Base-by-base conservation (phyloP, 2,888 invertebrate genomes). In the Nymphalis polychloros region DNA sequence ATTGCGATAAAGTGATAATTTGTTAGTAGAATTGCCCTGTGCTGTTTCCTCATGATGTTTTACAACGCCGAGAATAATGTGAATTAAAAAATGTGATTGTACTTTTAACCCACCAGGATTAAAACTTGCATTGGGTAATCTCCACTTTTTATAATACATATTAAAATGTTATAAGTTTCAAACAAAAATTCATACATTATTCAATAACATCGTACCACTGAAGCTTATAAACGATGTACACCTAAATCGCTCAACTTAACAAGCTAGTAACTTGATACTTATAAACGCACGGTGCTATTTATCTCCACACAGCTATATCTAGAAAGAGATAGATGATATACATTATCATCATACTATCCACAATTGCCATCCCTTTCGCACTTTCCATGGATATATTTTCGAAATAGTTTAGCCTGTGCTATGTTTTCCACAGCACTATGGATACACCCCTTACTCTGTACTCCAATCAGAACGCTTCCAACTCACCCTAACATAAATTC, bases 201-300 rank as follows among this genome's bases (percentile, higher is more conserved):
- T 60, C 46, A 65, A 60, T 67, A 23, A 67, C 31, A 48, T 52
- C 8, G 35, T 27, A 61, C 55, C 61, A 65, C 49, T 19, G 50
- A 47, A 48, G 57, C 47, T 68, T 68, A 68, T 68, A 65, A 71
- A 64, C 66, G 66, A 59, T 69, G 50, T 60, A 63, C 57, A 57
- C 57, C 69, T 71, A 71, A 88, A 89, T 88, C 88, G 88, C 85
- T 82, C 73, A 77, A 79, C 79, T 84, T 88, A 87, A 84, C 87
- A 87, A 84, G 82, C 81, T 79, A 77, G 89, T 78, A 86, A 88
- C 78, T 69, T 70, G 87, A 88, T 73, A 84, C 84, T 80, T 57
- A 72, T 13, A 64, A 41, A 52, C 63, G 17, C 16, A 8, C 31
- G 4, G 35, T 27, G 8, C n/a, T n/a, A 35, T 10, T 10, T 8